These are phyloP conservation scores for Egretta garzetta DNA, from an alignment of 2,113 vertebrate genomes.

Conservation along the genomic window DNA sequence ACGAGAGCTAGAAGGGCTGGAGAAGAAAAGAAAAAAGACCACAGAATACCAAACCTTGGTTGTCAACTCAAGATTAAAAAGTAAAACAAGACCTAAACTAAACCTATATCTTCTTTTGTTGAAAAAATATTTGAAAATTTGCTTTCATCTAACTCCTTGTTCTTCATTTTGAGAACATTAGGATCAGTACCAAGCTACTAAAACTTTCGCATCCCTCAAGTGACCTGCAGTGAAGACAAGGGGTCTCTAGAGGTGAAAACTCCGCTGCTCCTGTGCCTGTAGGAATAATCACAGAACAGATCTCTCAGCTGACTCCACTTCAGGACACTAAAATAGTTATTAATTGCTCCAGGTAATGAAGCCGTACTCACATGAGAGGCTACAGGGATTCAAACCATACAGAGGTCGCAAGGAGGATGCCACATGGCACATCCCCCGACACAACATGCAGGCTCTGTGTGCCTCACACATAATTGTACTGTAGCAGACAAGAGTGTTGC, in stretches of 20 bases:
- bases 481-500: neutral
- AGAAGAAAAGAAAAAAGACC: neutral
- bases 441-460: neutral
- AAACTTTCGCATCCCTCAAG: neutral
- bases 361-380: neutral
- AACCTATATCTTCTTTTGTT: neutral
- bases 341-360: neutral
- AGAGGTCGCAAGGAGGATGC: neutral
- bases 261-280: neutral
- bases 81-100: neutral
- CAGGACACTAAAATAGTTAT: neutral
- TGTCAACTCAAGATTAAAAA: neutral
- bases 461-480: rapidly evolving
- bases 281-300: neutral
- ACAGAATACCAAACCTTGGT: neutral
- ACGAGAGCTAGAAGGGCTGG: neutral
- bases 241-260: neutral
- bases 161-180: neutral
- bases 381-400: neutral
- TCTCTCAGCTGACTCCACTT: neutral
- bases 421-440: neutral
- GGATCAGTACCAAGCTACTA: neutral
- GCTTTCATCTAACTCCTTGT: neutral
- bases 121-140: neutral
- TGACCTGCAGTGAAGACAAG: neutral